Conservation (phyloP, 2,113 vertebrate species). For the Trochalopteron elliotii region DNA sequence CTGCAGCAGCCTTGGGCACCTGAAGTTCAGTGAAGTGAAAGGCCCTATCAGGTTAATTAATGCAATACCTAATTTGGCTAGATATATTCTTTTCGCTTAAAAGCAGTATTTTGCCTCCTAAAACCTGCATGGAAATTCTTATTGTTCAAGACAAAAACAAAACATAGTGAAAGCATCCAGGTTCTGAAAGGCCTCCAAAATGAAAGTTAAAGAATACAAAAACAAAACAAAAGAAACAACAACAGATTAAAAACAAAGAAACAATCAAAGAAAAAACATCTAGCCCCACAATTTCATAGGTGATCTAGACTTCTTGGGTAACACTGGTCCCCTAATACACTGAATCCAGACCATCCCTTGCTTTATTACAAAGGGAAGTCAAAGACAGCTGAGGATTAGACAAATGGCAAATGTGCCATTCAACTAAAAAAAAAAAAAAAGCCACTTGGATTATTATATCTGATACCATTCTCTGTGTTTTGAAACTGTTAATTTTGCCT, state of each 20-base stretch:
- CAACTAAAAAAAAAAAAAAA: not conserved
- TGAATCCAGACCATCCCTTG: not conserved
- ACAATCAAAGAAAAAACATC: not conserved
- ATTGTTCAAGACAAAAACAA: not conserved
- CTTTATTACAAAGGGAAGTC: not conserved
- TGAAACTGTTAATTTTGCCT: not conserved
- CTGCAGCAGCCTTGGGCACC: not conserved
- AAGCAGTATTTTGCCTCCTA: not conserved
- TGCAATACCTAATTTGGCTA: too few relatives aligned
- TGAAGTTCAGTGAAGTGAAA: not conserved
- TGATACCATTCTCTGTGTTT: not conserved
- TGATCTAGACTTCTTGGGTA: not conserved
- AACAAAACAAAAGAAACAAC: not conserved
- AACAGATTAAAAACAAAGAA: not conserved
- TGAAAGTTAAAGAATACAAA: not conserved
- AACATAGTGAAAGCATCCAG: not conserved
- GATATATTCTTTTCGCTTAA: not conserved
- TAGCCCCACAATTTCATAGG: not conserved
- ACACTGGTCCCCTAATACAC: not conserved
- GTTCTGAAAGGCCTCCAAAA: not conserved
- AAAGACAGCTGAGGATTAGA: not conserved
- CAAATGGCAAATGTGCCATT: not conserved
- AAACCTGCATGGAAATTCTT: not conserved
- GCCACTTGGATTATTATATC: not conserved
- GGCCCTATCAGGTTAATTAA: not conserved